These are phyloP conservation scores for Pseudobourletiella spinata DNA, from an alignment of 1,140 invertebrate genomes.

Conservation along the genomic window DNA sequence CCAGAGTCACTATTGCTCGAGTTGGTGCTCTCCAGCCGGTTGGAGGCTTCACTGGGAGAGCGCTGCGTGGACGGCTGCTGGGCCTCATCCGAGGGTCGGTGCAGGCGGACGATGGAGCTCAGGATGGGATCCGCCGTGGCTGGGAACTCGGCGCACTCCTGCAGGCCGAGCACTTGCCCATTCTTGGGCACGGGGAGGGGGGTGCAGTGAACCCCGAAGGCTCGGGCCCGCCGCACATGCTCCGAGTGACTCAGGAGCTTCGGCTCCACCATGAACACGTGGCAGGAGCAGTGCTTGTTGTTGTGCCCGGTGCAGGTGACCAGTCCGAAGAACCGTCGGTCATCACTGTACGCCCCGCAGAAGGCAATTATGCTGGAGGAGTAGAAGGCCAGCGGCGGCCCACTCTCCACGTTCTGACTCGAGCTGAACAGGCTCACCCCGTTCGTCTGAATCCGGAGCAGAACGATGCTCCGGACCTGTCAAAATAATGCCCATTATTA, in stretches of 20 bases:
- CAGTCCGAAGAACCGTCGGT: slow-evolving; percentile 83
- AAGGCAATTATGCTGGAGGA: slow-evolving; percentile 55
- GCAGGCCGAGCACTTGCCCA: slow-evolving; percentile 40
- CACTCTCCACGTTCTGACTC: slow-evolving; percentile 34
- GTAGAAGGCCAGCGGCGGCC: slow-evolving; percentile 35
- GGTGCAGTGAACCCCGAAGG: slow-evolving; percentile 69
- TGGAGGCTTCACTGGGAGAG: slow-evolving; percentile 36
- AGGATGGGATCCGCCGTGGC: slow-evolving; percentile 78
- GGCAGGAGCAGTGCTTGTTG: slow-evolving; percentile 63
- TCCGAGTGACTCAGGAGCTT: slow-evolving; percentile 62
- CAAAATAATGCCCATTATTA: too few species aligned
- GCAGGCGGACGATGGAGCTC: slow-evolving; percentile 40
- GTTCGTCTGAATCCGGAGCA: slow-evolving; percentile 30
- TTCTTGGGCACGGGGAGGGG: slow-evolving; percentile 51
- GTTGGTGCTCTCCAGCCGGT: slow-evolving; percentile 58
- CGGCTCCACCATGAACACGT: slow-evolving; percentile 87
- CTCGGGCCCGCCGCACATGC: slow-evolving; percentile 63
- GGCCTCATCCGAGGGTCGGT: slow-evolving; percentile 29
- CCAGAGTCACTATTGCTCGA: slow-evolving; percentile 92
- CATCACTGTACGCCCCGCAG: slow-evolving; percentile 78
- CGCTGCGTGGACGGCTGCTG: slow-evolving; percentile 19
- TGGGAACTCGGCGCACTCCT: slow-evolving; percentile 74
- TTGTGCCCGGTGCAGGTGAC: slow-evolving; percentile 61
- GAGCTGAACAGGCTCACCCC: slow-evolving; percentile 33
- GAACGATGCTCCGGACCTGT: slow-evolving; percentile 32